Percentiles rank a stretch among this genome's conserved stretches.
Conservation (phyloP, 2,888 invertebrate species). For the Patella caerulea region DNA sequence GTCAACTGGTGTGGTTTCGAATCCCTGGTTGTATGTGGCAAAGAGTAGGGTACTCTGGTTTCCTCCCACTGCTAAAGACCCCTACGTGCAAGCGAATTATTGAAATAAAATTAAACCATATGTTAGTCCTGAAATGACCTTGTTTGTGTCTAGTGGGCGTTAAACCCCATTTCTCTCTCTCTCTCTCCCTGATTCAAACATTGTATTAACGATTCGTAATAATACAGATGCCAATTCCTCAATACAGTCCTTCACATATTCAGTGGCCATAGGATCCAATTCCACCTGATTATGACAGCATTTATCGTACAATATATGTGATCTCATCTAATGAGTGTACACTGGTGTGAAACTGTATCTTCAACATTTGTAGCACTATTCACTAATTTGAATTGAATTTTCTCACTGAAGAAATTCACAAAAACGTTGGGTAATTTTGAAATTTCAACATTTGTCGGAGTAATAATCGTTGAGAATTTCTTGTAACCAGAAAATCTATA, state of each 20-base stretch:
- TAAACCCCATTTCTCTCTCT: too few species aligned
- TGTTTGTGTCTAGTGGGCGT: too few species aligned
- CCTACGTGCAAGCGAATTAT: too few species aligned
- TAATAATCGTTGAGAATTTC: not conserved
- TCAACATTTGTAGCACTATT: not conserved
- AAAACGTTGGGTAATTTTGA: not conserved
- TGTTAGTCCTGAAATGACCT: too few species aligned
- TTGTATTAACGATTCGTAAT: not conserved
- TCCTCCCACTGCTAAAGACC: too few species aligned
- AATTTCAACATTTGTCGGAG: not conserved
- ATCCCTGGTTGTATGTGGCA: too few species aligned
- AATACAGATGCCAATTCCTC: not conserved
- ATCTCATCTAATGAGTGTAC: not conserved
- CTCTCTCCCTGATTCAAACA: too few species aligned
- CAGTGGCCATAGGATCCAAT: not conserved
- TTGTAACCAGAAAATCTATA: not conserved
- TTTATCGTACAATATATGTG: not conserved
- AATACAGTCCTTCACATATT: not conserved
- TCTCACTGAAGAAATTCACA: constrained; percentile 1
- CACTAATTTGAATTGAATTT: not conserved
- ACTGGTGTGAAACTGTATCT: not conserved
- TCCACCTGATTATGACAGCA: not conserved
- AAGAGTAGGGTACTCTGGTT: too few species aligned
- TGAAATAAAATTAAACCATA: too few species aligned
- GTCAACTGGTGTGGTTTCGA: too few species aligned